These are phyloP conservation scores for Malurus alboscapulatus DNA, from an alignment of 2,113 vertebrate genomes.

Conservation along the genomic window DNA sequence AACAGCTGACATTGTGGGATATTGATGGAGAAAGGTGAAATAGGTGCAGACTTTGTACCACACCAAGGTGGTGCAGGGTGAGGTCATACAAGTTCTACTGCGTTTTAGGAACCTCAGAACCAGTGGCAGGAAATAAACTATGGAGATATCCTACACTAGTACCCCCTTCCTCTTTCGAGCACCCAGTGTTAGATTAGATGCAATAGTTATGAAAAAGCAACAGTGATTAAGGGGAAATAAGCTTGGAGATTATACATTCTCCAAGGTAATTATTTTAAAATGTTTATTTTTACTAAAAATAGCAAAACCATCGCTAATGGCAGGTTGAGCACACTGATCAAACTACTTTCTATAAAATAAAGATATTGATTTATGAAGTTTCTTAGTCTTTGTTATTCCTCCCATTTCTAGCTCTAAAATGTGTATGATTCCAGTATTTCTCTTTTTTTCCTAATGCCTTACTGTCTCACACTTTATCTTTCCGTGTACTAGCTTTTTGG, in stretches of 20 bases:
- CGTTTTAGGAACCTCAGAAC: not conserved
- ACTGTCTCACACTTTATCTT: not conserved
- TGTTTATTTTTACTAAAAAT: slow-evolving; percentile 56
- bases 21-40: not conserved
- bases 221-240: not conserved
- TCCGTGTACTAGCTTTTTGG: not conserved
- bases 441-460: fast-evolving
- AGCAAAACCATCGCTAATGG: not conserved
- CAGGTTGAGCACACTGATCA: slow-evolving; percentile 35
- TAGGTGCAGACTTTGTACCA: not conserved
- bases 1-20: not conserved
- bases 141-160: not conserved
- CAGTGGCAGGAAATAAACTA: not conserved
- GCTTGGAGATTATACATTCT: not conserved
- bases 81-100: not conserved
- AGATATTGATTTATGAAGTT: not conserved
- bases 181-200: slow-evolving; percentile 34
- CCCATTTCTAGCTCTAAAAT: not conserved
- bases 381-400: not conserved
- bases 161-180: not conserved
- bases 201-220: not conserved
- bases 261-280: slow-evolving; percentile 24
- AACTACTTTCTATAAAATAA: slow-evolving; percentile 56
- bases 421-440: not conserved
- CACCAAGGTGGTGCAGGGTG: not conserved